phyloP scores from a whole-genome alignment of 2,888 invertebrate species.

The Hydrotaea diabolus region DNA sequence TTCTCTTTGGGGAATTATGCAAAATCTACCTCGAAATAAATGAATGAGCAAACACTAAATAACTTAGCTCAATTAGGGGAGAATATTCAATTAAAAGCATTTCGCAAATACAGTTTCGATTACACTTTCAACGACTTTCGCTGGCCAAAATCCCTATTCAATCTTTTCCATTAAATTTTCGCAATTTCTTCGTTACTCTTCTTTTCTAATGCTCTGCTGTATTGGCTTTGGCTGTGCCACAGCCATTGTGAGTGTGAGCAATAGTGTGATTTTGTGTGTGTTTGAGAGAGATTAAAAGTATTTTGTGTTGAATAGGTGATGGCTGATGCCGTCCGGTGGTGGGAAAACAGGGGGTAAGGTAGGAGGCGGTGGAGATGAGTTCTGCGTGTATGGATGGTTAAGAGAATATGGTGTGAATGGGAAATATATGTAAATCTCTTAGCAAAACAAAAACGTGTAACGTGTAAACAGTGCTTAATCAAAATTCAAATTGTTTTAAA shows the following conservation, averaged over 20 bases:
- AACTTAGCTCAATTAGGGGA: not conserved
- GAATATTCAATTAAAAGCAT: constrained; percentile 33
- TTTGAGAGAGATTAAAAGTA: constrained; percentile 45
- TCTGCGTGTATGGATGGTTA: constrained; percentile 1
- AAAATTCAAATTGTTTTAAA: constrained; percentile 54
- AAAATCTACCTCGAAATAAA: not conserved
- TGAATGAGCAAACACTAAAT: no score
- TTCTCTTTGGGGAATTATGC: not conserved
- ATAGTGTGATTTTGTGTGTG: not conserved
- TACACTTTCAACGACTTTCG: constrained; percentile 13
- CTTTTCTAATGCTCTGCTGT: not conserved
- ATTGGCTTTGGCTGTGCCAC: no score
- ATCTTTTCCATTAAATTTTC: not conserved
- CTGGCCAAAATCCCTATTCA: not conserved
- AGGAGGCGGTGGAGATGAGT: not conserved
- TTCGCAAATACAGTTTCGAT: constrained; percentile 25
- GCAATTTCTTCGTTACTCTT: constrained; percentile 2
- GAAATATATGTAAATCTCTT: constrained; percentile 47
- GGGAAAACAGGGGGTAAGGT: constrained; percentile 6
- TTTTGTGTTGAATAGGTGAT: constrained; percentile 22
- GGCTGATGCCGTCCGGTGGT: not conserved
- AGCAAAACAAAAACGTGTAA: constrained; percentile 20
- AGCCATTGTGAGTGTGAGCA: no score
- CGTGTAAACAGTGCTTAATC: constrained; percentile 37
- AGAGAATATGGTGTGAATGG: constrained; percentile 36